A percentile compares a stretch with the other conserved stretches of the same genome.
phyloP scores from a whole-genome alignment of 1,140 invertebrate species.

The Bradynema listronoti region DNA sequence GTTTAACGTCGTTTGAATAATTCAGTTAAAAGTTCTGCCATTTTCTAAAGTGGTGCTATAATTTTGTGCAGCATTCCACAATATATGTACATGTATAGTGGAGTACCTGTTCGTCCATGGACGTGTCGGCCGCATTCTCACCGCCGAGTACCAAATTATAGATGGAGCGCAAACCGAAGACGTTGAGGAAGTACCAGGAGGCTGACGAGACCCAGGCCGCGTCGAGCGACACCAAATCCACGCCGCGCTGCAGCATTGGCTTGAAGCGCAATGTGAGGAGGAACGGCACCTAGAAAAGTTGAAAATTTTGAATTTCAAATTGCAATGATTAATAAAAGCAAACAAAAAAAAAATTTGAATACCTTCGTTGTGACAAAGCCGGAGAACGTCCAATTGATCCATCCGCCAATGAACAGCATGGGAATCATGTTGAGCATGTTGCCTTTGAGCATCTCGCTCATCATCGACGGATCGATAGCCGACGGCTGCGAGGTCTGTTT shows the following conservation, averaged over 20 bases:
- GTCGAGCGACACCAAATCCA: conserved; percentile 86
- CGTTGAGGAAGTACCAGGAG: conserved; percentile 99
- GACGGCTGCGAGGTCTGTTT: conserved; percentile 76
- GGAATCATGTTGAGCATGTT: conserved; percentile 46
- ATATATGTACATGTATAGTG: too few relatives aligned
- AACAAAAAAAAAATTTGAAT: not conserved
- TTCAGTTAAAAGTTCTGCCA: too few relatives aligned
- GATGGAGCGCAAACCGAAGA: conserved; percentile 94
- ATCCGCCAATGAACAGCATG: conserved; percentile 64
- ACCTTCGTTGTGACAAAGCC: conserved; percentile 90
- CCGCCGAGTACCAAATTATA: conserved; percentile 94
- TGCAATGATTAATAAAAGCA: conserved; percentile 1
- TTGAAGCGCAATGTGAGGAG: conserved; percentile 94
- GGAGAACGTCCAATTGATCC: conserved; percentile 99
- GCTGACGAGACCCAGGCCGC: conserved; percentile 99
- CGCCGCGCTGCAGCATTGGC: conserved; percentile 95
- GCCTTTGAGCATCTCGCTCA: conserved; percentile 83
- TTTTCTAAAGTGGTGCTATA: too few relatives aligned
- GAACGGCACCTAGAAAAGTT: conserved; percentile 74
- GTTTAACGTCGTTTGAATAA: too few relatives aligned
- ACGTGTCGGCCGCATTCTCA: conserved; percentile 70
- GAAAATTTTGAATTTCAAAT: not conserved
- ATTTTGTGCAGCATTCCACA: not conserved
- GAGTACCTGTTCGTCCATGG: conserved; percentile 45
- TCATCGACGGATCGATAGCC: conserved; percentile 77